Evolutionary conservation across 2,113 vertebrate species (phyloP), one percentile per base, ranked within the genome.

Genomic region (Corythornis vintsioides): DNA sequence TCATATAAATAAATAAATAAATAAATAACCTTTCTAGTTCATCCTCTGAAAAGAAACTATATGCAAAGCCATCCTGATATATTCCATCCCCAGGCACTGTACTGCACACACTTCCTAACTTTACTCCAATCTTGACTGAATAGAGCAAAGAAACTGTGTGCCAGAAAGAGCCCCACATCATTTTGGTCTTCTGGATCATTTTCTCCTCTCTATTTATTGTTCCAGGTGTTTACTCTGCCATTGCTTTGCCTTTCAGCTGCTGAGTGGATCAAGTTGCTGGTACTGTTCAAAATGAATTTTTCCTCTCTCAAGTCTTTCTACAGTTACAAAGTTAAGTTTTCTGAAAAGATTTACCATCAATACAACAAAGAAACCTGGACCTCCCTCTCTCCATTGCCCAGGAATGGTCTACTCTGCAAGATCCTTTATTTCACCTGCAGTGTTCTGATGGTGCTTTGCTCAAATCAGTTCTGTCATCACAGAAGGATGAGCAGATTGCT

Each of bases 91-190:
- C 33, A 48, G 25, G 18, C 22, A 43, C 33, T 83, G 15, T 5
- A 31, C 25, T 31, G 60, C 35, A 43, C 38, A 26, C 11, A 25
- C 57, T 64, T 86, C 61, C 73, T 40, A 71, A 6, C 9, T 86
- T 87, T 40, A 70, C 21, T 63, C n/a, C 65, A 38, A 0, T 71
- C n/a, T 60, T 81, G 45, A 93, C 43, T 15, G 88, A 86, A 71
- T 6, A 11, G 29, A 75, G 14, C 22, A 64, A 77, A 77, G 40
- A 16, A 78, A 71, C 40, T 6, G 14, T 16, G 31, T 35, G 26
- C 21, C 8, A 65, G 7, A 6, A 43, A 43, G n/a, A 50, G 6
- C 0, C 11, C 33, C 40, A 6, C 55, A 26, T 48, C 10, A 1
- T n/a, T 10, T 42, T 48, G 18, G 43, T 45, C 42, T 82, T 52